phyloP scores from a whole-genome alignment of 2,113 vertebrate species.

The Entomyzon cyanotis region DNA sequence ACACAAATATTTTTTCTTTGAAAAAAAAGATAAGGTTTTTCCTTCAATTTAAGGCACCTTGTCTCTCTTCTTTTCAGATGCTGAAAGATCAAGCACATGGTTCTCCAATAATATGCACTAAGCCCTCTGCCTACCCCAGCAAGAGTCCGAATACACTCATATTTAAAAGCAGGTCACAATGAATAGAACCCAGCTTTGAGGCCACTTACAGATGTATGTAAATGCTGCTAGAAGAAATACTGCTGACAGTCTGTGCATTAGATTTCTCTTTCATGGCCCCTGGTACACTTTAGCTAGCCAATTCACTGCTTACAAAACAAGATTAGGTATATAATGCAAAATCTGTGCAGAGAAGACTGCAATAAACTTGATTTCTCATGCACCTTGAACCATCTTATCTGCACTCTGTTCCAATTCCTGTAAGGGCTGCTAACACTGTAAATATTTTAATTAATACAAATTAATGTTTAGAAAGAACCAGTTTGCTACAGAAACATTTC shows the following conservation, averaged over 20 bases:
- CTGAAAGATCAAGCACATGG: not conserved
- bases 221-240: not conserved
- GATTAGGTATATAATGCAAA: not conserved
- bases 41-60: not conserved
- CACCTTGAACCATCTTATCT: not conserved
- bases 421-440: not conserved
- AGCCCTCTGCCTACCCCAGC: not conserved
- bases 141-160: not conserved
- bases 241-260: not conserved
- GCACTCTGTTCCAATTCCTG: not conserved
- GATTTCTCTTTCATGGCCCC: not conserved
- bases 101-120: not conserved
- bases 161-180: not conserved
- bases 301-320: not conserved
- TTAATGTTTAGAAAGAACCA: not conserved
- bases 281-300: not conserved
- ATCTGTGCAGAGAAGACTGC: not conserved
- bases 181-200: not conserved
- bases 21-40: not conserved
- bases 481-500: not conserved
- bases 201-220: not conserved
- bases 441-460: not conserved
- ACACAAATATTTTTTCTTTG: not conserved
- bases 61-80: not conserved
- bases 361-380: constrained; percentile 6